These are phyloP conservation scores for Hesperophylax magnus DNA, from an alignment of 1,140 invertebrate genomes.

Conservation along the genomic window DNA sequence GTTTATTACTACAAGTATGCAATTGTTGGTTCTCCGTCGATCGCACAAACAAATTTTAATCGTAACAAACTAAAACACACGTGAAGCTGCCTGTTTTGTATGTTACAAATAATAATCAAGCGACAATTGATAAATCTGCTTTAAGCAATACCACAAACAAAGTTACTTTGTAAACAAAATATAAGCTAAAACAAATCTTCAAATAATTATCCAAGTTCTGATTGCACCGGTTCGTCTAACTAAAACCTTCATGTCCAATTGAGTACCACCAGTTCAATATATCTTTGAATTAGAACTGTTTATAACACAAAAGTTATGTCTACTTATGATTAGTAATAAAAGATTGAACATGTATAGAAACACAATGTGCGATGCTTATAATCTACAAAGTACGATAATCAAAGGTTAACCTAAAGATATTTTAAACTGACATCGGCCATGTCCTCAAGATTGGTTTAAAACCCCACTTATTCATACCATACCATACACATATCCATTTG, in stretches of 20 bases:
- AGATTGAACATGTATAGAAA: constrained; percentile 54
- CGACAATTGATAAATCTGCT: constrained; percentile 22
- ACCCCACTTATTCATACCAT: constrained; percentile 38
- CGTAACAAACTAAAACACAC: constrained; percentile 8
- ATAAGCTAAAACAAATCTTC: constrained; percentile 29
- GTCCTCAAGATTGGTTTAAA: constrained; percentile 56
- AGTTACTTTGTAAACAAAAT: constrained; percentile 26
- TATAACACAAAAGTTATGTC: constrained; percentile 42
- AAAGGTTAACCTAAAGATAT: constrained; percentile 53
- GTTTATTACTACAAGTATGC: constrained; percentile 39
- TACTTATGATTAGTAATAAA: constrained; percentile 45
- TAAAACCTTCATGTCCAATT: constrained; percentile 16
- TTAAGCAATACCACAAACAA: constrained; percentile 29
- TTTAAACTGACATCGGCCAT: constrained; percentile 53
- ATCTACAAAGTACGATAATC: constrained; percentile 56
- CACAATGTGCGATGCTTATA: constrained; percentile 53
- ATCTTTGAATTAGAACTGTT: constrained; percentile 34
- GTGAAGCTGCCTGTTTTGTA: constrained; percentile 23
- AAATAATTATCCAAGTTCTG: constrained; percentile 11
- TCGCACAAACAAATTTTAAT: background rate
- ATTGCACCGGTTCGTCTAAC: constrained; percentile 42
- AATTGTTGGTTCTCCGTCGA: constrained; percentile 7
- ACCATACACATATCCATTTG: constrained; percentile 28
- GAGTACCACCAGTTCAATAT: constrained; percentile 28
- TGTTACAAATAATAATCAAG: constrained; percentile 14